Evolutionary conservation across 2,113 vertebrate species (phyloP), one percentile per base, ranked within the genome.

Genomic region (Conger conger): DNA sequence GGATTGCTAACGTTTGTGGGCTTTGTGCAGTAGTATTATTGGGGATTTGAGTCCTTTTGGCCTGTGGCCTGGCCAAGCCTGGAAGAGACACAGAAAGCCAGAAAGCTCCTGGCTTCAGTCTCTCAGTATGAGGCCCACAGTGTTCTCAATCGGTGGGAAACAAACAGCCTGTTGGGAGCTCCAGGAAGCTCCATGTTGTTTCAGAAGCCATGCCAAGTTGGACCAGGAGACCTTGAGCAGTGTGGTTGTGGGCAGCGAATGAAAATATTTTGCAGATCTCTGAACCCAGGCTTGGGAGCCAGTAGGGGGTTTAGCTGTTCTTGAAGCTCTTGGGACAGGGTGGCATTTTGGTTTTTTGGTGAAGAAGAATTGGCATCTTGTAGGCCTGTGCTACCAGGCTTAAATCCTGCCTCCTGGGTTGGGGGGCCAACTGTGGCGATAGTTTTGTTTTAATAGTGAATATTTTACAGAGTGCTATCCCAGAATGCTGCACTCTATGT

Each of bases 201-300:
- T 94, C 88, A 94, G 94, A 95, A 93, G 92, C 93, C 92, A 88
- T 94, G 94, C 95, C 95, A 95, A 93, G 92, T 90, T 92, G 91
- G 90, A 90, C 93, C 90, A 85, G 86, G 90, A 94, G 92, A 92
- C 91, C 93, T 93, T 93, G 93, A 92, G 92, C 92, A 92, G 86
- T 86, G 91, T 88, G 89, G 92, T 91, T 92, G 88, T 91, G 91
- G 91, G 92, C 93, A 90, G 87, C 73, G 89, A 93, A 93, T 90
- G 93, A 93, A 92, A 95, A 93, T 94, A 92, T 93, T 93, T 94
- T 94, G 92, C 94, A 94, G 92, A 92, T 93, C 92, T 94, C 90
- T 92, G 90, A 94, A 94, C 89, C 90, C 90, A 92, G 91, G 84
- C 87, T 86, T 76, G 81, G 87, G 90, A 92, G 91, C 85, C 90